phyloP scores from a whole-genome alignment of 2,113 vertebrate species.

The Synchiropus splendidus region DNA sequence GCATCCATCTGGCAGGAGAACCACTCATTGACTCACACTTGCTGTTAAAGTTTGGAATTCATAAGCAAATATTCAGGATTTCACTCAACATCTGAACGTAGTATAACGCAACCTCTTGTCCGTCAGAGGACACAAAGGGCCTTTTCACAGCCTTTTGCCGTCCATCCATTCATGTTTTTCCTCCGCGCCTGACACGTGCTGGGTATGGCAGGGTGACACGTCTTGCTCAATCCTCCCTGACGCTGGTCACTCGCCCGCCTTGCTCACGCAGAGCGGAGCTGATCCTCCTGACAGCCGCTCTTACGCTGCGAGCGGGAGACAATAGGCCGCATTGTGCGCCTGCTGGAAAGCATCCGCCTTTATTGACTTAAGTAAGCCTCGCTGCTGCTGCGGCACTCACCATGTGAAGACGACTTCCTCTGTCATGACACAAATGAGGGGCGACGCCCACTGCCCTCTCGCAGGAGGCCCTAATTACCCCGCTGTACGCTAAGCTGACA shows the following conservation, averaged over 20 bases:
- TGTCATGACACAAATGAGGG: constrained; percentile 46
- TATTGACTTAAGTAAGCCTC: constrained; percentile 45
- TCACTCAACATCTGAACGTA: too few species aligned
- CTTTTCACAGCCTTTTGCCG: too few species aligned
- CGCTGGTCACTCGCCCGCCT: neutral
- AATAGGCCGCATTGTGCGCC: constrained; percentile 53
- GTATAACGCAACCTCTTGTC: too few species aligned
- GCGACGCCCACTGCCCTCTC: constrained; percentile 17
- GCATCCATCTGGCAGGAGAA: too few species aligned
- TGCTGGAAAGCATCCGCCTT: constrained; percentile 39
- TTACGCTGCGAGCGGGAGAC: constrained; percentile 33
- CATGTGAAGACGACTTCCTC: constrained; percentile 58
- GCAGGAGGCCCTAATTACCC: constrained; percentile 29
- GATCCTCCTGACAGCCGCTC: constrained; percentile 21
- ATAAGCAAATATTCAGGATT: too few species aligned
- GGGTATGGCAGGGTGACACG: neutral
- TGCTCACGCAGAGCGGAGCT: constrained; percentile 1
- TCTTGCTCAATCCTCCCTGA: constrained; percentile 11
- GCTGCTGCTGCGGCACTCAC: constrained; percentile 41
- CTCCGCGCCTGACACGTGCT: neutral
- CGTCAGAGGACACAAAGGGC: too few species aligned
- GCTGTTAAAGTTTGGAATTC: too few species aligned
- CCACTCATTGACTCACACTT: too few species aligned
- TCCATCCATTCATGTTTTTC: neutral
- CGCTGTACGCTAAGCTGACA: constrained; percentile 55